phyloP scores from a whole-genome alignment of 1,140 invertebrate species.

The Gryllus bimaculatus region DNA sequence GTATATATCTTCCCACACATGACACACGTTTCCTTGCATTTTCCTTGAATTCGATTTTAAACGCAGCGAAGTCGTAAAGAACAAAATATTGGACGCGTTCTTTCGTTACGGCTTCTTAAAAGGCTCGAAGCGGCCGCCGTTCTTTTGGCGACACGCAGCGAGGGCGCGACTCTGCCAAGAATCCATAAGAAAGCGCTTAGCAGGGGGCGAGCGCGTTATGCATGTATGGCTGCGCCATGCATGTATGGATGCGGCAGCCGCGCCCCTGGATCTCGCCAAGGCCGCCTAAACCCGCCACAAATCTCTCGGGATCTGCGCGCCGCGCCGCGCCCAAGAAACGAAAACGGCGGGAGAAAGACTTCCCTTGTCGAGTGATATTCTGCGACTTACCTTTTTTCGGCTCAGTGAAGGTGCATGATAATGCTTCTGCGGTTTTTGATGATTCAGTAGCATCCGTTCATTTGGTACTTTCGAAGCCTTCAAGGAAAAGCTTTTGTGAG shows the following conservation, averaged over 20 bases:
- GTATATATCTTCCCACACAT: too few species aligned
- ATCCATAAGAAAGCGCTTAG: background rate
- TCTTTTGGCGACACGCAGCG: background rate
- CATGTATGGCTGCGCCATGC: background rate
- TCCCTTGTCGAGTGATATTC: too few species aligned
- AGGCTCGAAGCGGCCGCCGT: background rate
- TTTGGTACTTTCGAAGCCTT: too few species aligned
- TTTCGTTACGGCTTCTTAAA: background rate
- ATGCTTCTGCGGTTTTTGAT: too few species aligned
- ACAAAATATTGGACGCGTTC: background rate
- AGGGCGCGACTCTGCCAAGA: background rate
- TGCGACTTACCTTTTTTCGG: too few species aligned
- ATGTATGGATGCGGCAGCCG: background rate
- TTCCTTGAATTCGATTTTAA: background rate
- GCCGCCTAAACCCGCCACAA: background rate
- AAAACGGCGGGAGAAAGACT: too few species aligned
- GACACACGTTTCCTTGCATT: too few species aligned
- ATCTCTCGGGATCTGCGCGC: background rate
- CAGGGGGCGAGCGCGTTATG: background rate
- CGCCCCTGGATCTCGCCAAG: background rate
- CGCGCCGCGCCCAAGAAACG: too few species aligned
- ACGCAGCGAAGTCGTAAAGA: background rate
- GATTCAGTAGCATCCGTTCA: too few species aligned
- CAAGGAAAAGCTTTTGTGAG: too few species aligned
- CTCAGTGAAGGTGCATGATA: too few species aligned